A percentile compares a stretch with the other conserved stretches of the same genome.
These are phyloP conservation scores for Coboldia fuscipes DNA, from an alignment of 1,140 invertebrate genomes.

Conservation along the genomic window DNA sequence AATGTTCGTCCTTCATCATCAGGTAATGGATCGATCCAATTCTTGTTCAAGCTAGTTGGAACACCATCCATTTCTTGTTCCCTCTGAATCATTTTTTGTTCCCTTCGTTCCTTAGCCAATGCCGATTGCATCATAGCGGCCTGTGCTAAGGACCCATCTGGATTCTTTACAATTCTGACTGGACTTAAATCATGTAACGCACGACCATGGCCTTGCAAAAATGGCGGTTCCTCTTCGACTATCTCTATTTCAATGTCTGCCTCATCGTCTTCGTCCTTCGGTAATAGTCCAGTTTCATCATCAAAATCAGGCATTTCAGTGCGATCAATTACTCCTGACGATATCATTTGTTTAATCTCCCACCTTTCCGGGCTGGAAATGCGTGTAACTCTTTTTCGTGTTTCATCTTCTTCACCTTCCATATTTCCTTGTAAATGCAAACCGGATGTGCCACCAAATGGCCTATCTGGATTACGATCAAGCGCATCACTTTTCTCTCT, in stretches of 20 bases:
- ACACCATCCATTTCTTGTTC: constrained; percentile 79
- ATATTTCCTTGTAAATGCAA: constrained; percentile 40
- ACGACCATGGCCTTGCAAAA: constrained; percentile 75
- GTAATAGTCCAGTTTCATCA: constrained; percentile 67
- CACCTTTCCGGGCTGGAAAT: constrained; percentile 91
- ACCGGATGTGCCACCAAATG: constrained; percentile 34
- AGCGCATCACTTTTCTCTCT: constrained; percentile 39
- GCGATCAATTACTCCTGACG: constrained; percentile 64
- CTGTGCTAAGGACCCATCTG: constrained; percentile 91
- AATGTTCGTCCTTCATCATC: constrained; percentile 47
- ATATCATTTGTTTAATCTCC: constrained; percentile 78
- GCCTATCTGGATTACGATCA: constrained; percentile 71
- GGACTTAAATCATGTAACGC: constrained; percentile 85
- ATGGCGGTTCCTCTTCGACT: constrained; percentile 95
- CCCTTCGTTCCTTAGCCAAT: constrained; percentile 85
- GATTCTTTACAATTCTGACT: constrained; percentile 96
- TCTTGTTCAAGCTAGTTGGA: constrained; percentile 66
- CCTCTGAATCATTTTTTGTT: constrained; percentile 77
- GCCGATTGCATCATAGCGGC: constrained; percentile 99
- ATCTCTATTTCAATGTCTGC: constrained; percentile 98
- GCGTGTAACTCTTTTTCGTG: constrained; percentile 61
- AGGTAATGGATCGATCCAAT: constrained; percentile 91
- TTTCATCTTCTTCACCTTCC: constrained; percentile 56
- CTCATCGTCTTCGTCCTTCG: constrained; percentile 79
- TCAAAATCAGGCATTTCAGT: constrained; percentile 83